A percentile compares a stretch with the other conserved stretches of the same genome.
Conservation (phyloP, 1,140 invertebrate species). For the Thaumatotibia leucotreta region DNA sequence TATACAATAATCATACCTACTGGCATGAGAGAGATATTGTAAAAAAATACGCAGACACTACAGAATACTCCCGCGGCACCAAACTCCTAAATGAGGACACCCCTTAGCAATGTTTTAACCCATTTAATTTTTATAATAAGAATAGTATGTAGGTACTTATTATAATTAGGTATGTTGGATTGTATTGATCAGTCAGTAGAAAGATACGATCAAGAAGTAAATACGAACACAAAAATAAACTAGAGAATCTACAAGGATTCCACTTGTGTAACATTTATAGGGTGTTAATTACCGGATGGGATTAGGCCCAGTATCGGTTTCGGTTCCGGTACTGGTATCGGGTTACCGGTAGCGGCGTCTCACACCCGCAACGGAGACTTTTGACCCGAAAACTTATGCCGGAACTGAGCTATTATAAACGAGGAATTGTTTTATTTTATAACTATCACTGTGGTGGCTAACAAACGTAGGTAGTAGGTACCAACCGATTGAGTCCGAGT, state of each 20-base stretch:
- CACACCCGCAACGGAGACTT: neutral
- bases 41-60: too few species aligned
- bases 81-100: too few species aligned
- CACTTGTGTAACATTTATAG: conserved; percentile 5
- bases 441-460: neutral
- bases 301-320: neutral
- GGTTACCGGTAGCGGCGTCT: conserved; percentile 18
- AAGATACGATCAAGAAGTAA: neutral
- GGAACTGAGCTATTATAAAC: neutral
- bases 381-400: neutral
- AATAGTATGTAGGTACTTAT: too few species aligned
- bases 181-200: too few species aligned
- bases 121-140: too few species aligned
- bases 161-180: too few species aligned
- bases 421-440: neutral
- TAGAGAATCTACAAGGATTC: neutral
- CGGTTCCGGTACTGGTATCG: conserved; percentile 4
- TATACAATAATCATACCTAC: too few species aligned
- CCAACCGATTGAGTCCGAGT: too few species aligned
- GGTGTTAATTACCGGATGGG: conserved; percentile 12
- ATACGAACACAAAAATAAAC: neutral
- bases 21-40: too few species aligned
- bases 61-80: too few species aligned
- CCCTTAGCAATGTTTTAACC: too few species aligned
- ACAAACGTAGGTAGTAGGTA: too few species aligned